These are phyloP conservation scores for Megaleporinus macrocephalus DNA, from an alignment of 2,113 vertebrate species.

Conservation along the genomic window DNA sequence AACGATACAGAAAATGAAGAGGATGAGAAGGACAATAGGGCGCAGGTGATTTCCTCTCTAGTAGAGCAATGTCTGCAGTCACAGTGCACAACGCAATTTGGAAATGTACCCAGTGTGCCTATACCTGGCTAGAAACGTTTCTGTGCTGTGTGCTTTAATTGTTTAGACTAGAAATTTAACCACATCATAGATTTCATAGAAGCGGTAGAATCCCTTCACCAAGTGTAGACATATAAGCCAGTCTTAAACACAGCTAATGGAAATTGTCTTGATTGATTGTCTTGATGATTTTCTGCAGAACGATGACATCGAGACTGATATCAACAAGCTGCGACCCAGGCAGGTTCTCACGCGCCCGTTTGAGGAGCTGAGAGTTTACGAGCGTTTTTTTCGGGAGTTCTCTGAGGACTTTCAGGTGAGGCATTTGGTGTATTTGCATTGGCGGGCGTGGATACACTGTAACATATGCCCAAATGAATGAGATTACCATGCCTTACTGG, in stretches of 20 bases:
- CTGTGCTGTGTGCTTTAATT: not conserved
- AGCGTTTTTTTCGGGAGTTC: conserved; percentile 92
- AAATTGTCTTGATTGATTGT: too few relatives aligned
- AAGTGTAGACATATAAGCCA: not conserved
- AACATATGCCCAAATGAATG: too few relatives aligned
- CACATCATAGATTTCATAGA: not conserved
- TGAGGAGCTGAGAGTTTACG: conserved; percentile 92
- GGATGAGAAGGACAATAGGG: conserved; percentile 83
- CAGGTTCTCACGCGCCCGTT: conserved; percentile 79
- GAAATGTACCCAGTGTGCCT: not conserved
- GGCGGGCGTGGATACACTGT: too few relatives aligned
- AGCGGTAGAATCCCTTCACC: too few relatives aligned
- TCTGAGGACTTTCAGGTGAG: conserved; percentile 93
- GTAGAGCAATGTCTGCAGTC: not conserved
- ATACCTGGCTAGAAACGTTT: not conserved
- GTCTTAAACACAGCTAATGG: not conserved
- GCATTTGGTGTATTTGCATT: not conserved
- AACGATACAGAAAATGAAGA: conserved; percentile 88
- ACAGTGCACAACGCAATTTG: not conserved
- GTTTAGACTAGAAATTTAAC: not conserved
- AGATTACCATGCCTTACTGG: too few relatives aligned
- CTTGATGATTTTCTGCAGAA: conserved; percentile 83
- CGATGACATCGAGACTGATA: conserved; percentile 97
- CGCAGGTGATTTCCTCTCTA: conserved; percentile 71
- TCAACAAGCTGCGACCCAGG: conserved; percentile 90